phyloP scores from a whole-genome alignment of 2,113 vertebrate species.

The Scomber japonicus region DNA sequence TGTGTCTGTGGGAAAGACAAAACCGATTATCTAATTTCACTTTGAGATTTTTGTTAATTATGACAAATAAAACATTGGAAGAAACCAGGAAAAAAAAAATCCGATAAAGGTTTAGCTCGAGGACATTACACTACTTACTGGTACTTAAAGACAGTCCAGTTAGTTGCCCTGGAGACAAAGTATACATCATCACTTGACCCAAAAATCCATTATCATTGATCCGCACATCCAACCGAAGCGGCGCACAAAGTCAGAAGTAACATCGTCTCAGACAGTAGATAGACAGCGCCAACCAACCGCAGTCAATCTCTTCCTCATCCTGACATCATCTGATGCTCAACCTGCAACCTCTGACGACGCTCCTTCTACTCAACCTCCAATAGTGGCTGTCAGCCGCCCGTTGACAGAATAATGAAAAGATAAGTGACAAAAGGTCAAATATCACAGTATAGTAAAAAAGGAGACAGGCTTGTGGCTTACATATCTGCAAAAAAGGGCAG shows the following conservation, averaged over 20 bases:
- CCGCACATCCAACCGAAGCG: background rate
- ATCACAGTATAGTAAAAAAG: slow-evolving; percentile 3
- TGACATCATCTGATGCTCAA: slow-evolving; percentile 14
- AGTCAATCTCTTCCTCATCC: background rate
- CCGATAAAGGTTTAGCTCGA: background rate
- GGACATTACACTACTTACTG: background rate
- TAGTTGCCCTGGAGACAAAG: slow-evolving; percentile 4
- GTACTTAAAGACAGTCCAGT: background rate
- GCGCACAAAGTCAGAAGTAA: background rate
- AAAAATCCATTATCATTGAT: background rate
- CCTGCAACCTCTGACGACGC: background rate
- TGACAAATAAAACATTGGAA: background rate
- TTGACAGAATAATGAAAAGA: slow-evolving; percentile 47
- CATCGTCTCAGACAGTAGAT: background rate
- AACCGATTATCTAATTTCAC: background rate
- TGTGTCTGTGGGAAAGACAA: background rate
- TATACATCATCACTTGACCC: background rate
- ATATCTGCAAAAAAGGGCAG: slow-evolving; percentile 5
- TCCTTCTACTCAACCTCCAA: background rate
- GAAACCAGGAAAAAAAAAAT: too few species aligned
- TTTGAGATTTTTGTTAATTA: background rate
- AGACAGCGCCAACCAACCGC: background rate
- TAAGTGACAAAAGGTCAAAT: slow-evolving; percentile 38
- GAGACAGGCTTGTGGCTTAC: slow-evolving; percentile 26
- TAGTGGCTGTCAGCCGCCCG: background rate